phyloP scores from a whole-genome alignment of 2,888 invertebrate species.

The Cheiracanthium punctorium region DNA sequence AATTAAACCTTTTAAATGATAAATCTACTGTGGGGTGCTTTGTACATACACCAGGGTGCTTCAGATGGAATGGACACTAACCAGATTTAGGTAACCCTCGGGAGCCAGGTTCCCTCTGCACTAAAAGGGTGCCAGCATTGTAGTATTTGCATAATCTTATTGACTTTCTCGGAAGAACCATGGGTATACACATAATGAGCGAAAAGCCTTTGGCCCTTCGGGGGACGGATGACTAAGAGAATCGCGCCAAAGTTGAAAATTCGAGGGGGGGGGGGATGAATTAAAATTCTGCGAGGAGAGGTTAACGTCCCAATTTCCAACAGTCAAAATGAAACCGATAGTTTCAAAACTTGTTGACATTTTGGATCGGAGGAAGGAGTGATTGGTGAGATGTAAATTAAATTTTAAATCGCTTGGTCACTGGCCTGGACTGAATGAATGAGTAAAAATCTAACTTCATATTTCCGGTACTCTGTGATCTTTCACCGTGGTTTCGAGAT shows the following conservation, averaged over 20 bases:
- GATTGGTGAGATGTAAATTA: neutral
- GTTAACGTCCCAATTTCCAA: neutral
- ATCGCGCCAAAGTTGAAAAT: slow-evolving; percentile 1
- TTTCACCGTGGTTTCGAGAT: neutral
- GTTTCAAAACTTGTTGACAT: neutral
- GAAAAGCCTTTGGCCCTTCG: slow-evolving; percentile 1
- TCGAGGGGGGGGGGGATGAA: no score
- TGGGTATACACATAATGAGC: slow-evolving; percentile 25
- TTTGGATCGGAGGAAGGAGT: neutral
- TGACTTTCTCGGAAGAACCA: slow-evolving; percentile 25
- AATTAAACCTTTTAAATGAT: slow-evolving; percentile 14
- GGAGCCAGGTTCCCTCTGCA: neutral
- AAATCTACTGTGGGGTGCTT: slow-evolving; percentile 12
- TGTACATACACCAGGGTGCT: neutral
- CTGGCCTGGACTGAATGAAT: neutral
- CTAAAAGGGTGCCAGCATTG: slow-evolving; percentile 19
- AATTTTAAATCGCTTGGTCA: slow-evolving; percentile 4
- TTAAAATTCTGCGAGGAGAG: neutral
- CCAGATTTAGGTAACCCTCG: slow-evolving; percentile 39
- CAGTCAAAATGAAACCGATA: neutral
- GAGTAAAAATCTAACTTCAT: neutral
- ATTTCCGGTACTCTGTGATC: neutral
- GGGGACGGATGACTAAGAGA: slow-evolving; percentile 39
- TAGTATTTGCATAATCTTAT: slow-evolving; percentile 60
- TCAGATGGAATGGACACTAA: slow-evolving; percentile 39